phyloP scores from a whole-genome alignment of 2,113 vertebrate genomes.

The Anthoscopus minutus region DNA sequence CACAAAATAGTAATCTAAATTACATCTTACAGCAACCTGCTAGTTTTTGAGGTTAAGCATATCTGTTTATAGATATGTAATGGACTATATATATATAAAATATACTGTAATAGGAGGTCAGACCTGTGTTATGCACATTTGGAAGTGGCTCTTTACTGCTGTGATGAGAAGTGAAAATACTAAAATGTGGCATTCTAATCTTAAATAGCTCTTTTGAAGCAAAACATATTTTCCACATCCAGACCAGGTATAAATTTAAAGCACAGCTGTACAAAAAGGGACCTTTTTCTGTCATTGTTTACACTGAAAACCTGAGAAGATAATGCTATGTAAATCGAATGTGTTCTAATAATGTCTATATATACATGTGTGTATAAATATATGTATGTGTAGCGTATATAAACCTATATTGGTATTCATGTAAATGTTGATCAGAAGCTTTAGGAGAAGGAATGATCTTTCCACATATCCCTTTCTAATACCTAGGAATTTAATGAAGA shows the following conservation, averaged over 20 bases:
- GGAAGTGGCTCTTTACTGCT: not conserved
- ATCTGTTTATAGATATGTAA: too few species aligned
- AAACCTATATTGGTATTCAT: not conserved
- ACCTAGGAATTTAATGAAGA: not conserved
- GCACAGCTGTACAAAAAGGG: not conserved
- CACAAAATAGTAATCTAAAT: not conserved
- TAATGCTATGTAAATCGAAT: not conserved
- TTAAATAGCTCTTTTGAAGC: not conserved
- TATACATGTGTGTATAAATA: fast-evolving
- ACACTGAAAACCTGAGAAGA: not conserved
- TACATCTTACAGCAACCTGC: not conserved
- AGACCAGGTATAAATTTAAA: not conserved
- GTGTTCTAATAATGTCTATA: not conserved
- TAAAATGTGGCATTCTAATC: not conserved
- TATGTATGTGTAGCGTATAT: not conserved
- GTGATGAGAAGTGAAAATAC: not conserved
- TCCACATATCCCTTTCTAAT: not conserved
- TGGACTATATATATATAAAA: too few species aligned
- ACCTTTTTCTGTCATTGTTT: not conserved
- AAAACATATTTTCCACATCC: not conserved
- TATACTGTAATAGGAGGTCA: not conserved
- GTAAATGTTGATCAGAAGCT: not conserved
- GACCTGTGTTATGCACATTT: not conserved
- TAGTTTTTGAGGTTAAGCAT: not conserved
- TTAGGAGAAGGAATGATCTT: not conserved